A percentile compares a stretch with the other conserved stretches of the same genome.
Evolutionary conservation across 1,140 invertebrate species (phyloP).

Genomic region (Lepidurus arcticus): DNA sequence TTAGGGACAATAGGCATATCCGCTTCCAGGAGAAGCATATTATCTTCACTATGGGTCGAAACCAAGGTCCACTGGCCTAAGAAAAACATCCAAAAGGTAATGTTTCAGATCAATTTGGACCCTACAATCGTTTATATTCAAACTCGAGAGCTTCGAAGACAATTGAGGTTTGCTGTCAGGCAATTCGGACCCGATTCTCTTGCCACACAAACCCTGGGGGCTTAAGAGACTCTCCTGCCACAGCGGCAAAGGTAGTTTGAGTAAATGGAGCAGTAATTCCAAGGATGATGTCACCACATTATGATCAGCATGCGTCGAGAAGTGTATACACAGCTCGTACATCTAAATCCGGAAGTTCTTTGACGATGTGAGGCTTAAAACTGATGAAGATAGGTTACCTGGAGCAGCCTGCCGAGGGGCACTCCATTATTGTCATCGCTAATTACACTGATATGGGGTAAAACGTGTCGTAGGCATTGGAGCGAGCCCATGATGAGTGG

Average conservation of each 20-base stretch:
- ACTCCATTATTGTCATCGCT: constrained; percentile 36
- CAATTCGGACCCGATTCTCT: constrained; percentile 21
- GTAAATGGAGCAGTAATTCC: constrained; percentile 68
- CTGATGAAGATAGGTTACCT: constrained; percentile 34
- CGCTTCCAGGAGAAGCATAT: neutral
- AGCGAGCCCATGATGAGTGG: constrained; percentile 19
- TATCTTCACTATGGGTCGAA: constrained; percentile 2
- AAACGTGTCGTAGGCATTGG: neutral
- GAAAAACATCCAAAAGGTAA: constrained; percentile 36
- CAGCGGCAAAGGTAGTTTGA: constrained; percentile 58
- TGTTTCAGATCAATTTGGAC: neutral
- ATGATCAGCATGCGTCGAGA: constrained; percentile 64
- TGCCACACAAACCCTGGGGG: constrained; percentile 47
- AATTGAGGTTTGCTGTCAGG: constrained; percentile 33
- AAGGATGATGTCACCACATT: constrained; percentile 77
- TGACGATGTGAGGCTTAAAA: constrained; percentile 14
- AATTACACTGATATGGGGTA: neutral
- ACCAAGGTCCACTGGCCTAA: neutral
- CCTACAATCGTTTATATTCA: neutral
- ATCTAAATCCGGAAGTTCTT: constrained; percentile 50
- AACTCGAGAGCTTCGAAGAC: constrained; percentile 36
- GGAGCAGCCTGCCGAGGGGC: constrained; percentile 38
- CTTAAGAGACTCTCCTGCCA: constrained; percentile 56
- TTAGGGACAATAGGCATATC: neutral
- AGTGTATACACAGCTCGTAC: constrained; percentile 73